Base-by-base conservation (phyloP, 1,140 invertebrate genomes). In the Dreissena polymorpha region DNA sequence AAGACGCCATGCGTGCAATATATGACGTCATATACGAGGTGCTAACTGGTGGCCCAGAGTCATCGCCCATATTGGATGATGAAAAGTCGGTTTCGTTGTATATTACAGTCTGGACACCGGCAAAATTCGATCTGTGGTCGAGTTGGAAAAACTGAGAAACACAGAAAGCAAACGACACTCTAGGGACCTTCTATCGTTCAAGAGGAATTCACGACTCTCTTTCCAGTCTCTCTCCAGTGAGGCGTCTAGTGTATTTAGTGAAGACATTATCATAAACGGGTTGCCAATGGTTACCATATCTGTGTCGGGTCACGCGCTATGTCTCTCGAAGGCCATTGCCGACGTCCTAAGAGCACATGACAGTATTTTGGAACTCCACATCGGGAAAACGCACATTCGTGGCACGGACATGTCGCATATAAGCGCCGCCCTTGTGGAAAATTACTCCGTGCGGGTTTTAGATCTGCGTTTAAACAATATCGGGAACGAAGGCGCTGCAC, bases 391-490 rank as follows among this genome's bases (percentile, higher is more conserved):
- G 12, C 88, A 89, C 65, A 76, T 91, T 21, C 78, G 60, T 0
- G 89, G 90, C 57, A 76, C 64, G 18, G 91, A 91, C 67, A 83
- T 91, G 51, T 85, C 75, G 5, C 81, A 86, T 21, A 55, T 92
- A 12, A 85, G 87, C 25, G 68, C 73, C 14, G 84, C 90, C 10
- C 69, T 92, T 68, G 68, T 86, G 39, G 74, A 83, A 13, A 89
- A 88, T 55, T 67, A 78, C 3, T 79, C 88, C 14, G 71, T 91
- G 0, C 60, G 70, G 60, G 88, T 88, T 12, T 71, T 93, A 53
- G 91, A 93, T 78, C 65, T 93, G 3, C 86, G 91, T 12, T 79
- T 93, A 0, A 93, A 92, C 67, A 75, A 73, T 2, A 86, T 92
- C 57, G 89, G 88, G 55, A 86, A 89, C 55, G 84, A 86, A 29